Evolutionary conservation across 2,888 invertebrate species (phyloP).

Genomic region (Oscheius sp.): DNA sequence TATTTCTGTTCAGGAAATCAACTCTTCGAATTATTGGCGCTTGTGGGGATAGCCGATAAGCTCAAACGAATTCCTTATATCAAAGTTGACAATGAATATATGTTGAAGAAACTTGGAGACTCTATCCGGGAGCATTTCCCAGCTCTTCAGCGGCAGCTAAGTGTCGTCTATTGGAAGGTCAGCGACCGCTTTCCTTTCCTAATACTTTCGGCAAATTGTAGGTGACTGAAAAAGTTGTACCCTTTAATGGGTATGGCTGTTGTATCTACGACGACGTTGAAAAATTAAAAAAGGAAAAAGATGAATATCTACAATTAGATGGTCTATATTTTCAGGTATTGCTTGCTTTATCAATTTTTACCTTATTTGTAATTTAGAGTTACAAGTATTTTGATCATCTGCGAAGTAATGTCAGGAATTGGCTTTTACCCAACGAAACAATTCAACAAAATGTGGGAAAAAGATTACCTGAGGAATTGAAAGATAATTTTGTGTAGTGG

Average conservation of each 20-base stretch:
- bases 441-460: background rate
- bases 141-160: background rate
- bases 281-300: background rate
- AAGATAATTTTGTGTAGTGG: too few species aligned
- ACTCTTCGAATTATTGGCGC: background rate
- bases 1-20: background rate
- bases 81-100: background rate
- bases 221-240: background rate
- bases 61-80: slow-evolving; percentile 11
- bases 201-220: background rate
- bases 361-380: background rate
- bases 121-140: background rate
- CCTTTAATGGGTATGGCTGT: background rate
- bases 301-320: background rate
- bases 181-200: background rate
- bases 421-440: background rate
- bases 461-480: background rate
- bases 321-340: background rate
- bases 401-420: background rate
- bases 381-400: slow-evolving; percentile 10
- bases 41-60: background rate
- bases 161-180: background rate
- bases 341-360: background rate
- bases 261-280: background rate
- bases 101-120: background rate